These are phyloP conservation scores for Lutjanus argentimaculatus DNA, from an alignment of 2,797 vertebrate genomes.

Conservation along the genomic window DNA sequence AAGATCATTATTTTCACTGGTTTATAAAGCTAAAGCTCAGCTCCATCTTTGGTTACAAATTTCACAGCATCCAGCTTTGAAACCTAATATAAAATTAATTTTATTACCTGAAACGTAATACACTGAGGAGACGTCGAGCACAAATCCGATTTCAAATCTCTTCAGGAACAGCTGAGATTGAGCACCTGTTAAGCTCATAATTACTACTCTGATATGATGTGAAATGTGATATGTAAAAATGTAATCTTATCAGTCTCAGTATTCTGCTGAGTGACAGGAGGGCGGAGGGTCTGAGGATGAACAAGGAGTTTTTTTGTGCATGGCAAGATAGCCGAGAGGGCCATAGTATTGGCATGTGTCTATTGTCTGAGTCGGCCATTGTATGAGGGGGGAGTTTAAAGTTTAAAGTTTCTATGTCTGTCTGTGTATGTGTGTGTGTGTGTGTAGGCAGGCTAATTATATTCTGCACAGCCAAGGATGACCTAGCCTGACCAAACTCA, in stretches of 20 bases:
- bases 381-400: slow-evolving; percentile 71
- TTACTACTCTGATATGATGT: slow-evolving; percentile 44
- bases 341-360: slow-evolving; percentile 84
- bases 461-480: slow-evolving; percentile 77
- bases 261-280: slow-evolving; percentile 58
- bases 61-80: slow-evolving; percentile 31
- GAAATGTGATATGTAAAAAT: slow-evolving; percentile 56
- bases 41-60: slow-evolving; percentile 57
- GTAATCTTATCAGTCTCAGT: slow-evolving; percentile 62
- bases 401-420: slow-evolving; percentile 73
- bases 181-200: slow-evolving; percentile 56
- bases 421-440: slow-evolving; percentile 66
- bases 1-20: slow-evolving; percentile 1
- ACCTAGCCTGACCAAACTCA: slow-evolving; percentile 69
- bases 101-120: slow-evolving; percentile 51
- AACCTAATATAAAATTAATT: slow-evolving; percentile 47
- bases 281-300: slow-evolving; percentile 29
- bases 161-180: slow-evolving; percentile 45
- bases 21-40: slow-evolving; percentile 19
- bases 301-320: slow-evolving; percentile 66
- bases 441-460: slow-evolving; percentile 79
- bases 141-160: slow-evolving; percentile 40
- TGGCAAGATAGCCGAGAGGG: slow-evolving; percentile 57
- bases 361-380: slow-evolving; percentile 78
- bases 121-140: background rate